Percentiles rank a stretch among this genome's conserved stretches.
These are phyloP conservation scores for Ophioderma brevispina DNA, from an alignment of 35 echinoderm and acorn worm genomes.

Conservation along the genomic window DNA sequence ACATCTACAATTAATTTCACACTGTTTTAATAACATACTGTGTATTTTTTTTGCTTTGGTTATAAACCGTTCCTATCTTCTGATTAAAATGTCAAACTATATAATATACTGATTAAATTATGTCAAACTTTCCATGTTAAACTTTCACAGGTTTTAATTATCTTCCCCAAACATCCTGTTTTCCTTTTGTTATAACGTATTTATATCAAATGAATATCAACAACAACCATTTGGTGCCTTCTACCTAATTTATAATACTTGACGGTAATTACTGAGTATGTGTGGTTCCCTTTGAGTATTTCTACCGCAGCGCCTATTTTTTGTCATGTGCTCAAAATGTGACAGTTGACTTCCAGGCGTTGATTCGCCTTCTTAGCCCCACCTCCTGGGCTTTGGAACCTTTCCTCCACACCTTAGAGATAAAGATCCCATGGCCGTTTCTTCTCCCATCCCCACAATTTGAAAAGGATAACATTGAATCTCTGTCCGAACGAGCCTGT, in stretches of 20 bases:
- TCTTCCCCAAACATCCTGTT: too few species aligned
- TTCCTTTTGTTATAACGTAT: too few species aligned
- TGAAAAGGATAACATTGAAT: slow-evolving; percentile 79
- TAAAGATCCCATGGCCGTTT: slow-evolving; percentile 96
- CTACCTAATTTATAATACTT: slow-evolving; percentile 97
- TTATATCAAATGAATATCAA: too few species aligned
- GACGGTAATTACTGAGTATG: slow-evolving; percentile 96
- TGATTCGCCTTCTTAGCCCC: slow-evolving; percentile 91
- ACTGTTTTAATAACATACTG: too few species aligned
- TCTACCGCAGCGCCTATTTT: slow-evolving; percentile 80
- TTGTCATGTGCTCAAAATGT: slow-evolving; percentile 95
- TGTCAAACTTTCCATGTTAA: too few species aligned
- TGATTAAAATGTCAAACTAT: too few species aligned
- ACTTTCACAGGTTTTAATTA: too few species aligned
- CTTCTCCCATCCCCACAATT: slow-evolving; percentile 97
- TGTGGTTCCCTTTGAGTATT: slow-evolving; percentile 93
- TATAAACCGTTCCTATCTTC: too few species aligned
- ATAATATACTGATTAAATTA: too few species aligned
- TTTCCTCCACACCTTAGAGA: slow-evolving; percentile 96
- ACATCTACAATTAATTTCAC: too few species aligned
- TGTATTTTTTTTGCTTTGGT: too few species aligned
- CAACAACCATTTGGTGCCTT: too few species aligned
- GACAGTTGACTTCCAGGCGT: slow-evolving; percentile 93
- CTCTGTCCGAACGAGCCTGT: slow-evolving; percentile 92
- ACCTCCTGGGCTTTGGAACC: slow-evolving; percentile 96